Conservation (phyloP, 1,140 invertebrate species). For the Cyphomyrmex costatus region DNA sequence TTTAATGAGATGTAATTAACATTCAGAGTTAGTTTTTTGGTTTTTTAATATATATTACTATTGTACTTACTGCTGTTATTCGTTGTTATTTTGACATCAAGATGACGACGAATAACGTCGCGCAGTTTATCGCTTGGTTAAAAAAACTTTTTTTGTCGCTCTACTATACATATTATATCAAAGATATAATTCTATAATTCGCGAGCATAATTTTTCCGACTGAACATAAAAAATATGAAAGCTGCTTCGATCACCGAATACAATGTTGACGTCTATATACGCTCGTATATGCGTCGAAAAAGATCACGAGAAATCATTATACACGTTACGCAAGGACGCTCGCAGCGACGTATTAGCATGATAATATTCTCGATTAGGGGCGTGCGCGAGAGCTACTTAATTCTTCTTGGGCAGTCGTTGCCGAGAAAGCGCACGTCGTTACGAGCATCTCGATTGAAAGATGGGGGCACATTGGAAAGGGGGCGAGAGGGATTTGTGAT, state of each 20-base stretch:
- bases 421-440: slow-evolving; percentile 18
- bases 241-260: background rate
- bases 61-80: too few relatives aligned
- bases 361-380: slow-evolving; percentile 71
- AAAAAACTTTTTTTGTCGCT: too few relatives aligned
- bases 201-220: background rate
- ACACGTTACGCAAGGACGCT: slow-evolving; percentile 41
- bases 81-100: too few relatives aligned
- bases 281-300: background rate
- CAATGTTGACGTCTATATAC: background rate
- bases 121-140: too few relatives aligned
- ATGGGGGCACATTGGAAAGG: background rate
- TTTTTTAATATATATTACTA: too few relatives aligned
- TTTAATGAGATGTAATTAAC: too few relatives aligned
- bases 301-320: slow-evolving; percentile 14
- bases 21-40: too few relatives aligned
- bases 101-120: too few relatives aligned
- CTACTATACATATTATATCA: background rate
- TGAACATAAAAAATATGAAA: background rate
- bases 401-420: slow-evolving; percentile 35
- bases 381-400: slow-evolving; percentile 5
- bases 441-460: slow-evolving; percentile 36
- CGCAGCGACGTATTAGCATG: slow-evolving; percentile 78
- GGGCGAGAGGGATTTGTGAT: slow-evolving; percentile 1
- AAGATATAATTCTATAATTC: background rate